Evolutionary conservation across 2,888 invertebrate species (phyloP).

Genomic region (Eupithecia tripunctaria): DNA sequence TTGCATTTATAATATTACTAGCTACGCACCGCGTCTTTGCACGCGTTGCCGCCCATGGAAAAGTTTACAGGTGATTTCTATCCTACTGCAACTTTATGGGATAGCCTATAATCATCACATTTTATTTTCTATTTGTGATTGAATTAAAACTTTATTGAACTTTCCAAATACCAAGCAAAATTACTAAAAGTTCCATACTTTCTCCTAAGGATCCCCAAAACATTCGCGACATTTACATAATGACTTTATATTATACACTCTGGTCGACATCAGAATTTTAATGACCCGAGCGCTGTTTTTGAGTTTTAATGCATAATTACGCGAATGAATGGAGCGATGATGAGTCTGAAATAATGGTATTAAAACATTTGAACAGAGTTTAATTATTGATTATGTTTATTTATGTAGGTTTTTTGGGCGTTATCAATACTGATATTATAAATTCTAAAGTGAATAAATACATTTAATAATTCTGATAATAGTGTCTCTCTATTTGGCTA

Average conservation of each 20-base stretch:
- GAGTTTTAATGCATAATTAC: constrained; percentile 53
- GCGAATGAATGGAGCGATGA: constrained; percentile 35
- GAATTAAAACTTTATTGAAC: too few species aligned
- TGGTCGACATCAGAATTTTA: constrained; percentile 74
- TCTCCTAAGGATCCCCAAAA: constrained; percentile 21
- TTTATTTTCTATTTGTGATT: too few species aligned
- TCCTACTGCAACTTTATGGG: too few species aligned
- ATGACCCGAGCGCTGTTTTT: constrained; percentile 61
- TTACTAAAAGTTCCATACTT: constrained; percentile 1
- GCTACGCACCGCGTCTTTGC: too few species aligned
- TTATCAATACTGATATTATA: neutral
- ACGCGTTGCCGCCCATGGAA: too few species aligned
- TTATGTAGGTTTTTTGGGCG: neutral
- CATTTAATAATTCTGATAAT: too few species aligned
- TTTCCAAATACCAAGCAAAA: too few species aligned
- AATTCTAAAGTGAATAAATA: neutral
- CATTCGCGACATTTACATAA: constrained; percentile 73
- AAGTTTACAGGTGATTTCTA: too few species aligned
- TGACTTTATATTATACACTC: constrained; percentile 80
- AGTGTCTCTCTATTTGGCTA: neutral
- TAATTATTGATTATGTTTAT: neutral
- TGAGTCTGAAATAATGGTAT: constrained; percentile 31
- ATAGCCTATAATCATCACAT: too few species aligned
- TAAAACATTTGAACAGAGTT: constrained; percentile 20
- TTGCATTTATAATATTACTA: too few species aligned